Percentiles rank a stretch among this genome's conserved stretches.
phyloP scores from a whole-genome alignment of 2,113 vertebrate genomes.

The Cheirogaleus medius region DNA sequence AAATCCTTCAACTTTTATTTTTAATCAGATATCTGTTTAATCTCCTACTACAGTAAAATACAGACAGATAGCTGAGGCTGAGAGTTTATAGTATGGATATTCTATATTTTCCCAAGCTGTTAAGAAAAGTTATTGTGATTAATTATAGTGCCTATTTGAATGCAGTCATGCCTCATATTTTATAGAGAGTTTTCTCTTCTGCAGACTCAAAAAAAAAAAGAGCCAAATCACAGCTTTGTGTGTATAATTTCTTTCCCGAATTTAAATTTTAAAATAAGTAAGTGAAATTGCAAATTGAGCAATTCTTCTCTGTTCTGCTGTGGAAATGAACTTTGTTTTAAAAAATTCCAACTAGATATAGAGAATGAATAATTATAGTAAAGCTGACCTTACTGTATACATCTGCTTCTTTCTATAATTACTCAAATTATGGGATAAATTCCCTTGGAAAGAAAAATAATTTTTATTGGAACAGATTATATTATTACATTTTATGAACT shows the following conservation, averaged over 20 bases:
- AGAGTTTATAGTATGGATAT: not conserved
- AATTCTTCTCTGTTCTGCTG: not conserved
- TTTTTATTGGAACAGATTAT: not conserved
- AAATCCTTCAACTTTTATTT: not conserved
- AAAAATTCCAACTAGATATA: not conserved
- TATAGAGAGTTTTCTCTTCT: not conserved
- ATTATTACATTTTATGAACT: not conserved
- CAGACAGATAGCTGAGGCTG: not conserved
- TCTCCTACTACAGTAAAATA: not conserved
- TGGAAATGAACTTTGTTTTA: constrained; percentile 33
- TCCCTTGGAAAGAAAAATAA: not conserved
- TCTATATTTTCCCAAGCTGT: not conserved
- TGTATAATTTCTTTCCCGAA: not conserved
- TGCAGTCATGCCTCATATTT: not conserved
- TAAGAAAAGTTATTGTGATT: not conserved
- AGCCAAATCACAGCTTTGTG: constrained; percentile 19
- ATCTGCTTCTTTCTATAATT: not conserved
- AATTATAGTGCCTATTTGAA: not conserved
- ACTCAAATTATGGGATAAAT: not conserved
- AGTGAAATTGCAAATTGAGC: constrained; percentile 20
- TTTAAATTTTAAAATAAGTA: constrained; percentile 61
- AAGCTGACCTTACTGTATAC: not conserved
- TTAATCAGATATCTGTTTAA: not conserved
- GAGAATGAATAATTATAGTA: not conserved
- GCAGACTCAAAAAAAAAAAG: not conserved